Conservation (phyloP, 2,888 invertebrate genomes). For the Scaptodrosophila latifasciaeformis region DNA sequence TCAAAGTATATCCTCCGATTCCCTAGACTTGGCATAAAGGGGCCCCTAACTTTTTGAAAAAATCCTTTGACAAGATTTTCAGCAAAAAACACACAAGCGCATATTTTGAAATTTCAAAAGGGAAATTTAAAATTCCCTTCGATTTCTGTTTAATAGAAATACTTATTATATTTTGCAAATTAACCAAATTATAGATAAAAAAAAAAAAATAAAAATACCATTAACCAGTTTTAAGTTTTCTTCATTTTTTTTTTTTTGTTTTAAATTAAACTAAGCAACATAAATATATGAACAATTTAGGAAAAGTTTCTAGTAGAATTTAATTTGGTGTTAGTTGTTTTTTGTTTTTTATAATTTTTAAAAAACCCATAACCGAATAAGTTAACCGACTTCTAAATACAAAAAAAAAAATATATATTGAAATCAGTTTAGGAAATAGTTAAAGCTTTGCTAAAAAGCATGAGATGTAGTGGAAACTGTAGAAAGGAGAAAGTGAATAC, state of each 20-base stretch:
- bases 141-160: constrained; percentile 11
- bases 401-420: constrained; percentile 30
- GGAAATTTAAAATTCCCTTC: not conserved
- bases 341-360: not conserved
- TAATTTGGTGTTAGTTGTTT: constrained; percentile 29
- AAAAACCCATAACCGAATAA: constrained; percentile 32
- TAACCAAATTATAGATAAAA: constrained; percentile 47
- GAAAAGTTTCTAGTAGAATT: constrained; percentile 34
- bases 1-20: no score
- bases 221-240: constrained; percentile 38
- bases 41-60: not conserved
- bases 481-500: constrained; percentile 31
- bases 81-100: constrained; percentile 59
- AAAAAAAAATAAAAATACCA: constrained; percentile 31
- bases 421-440: constrained; percentile 28
- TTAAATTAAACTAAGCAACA: constrained; percentile 35
- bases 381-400: no score
- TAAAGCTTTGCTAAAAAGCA: constrained; percentile 35
- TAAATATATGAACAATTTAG: no score
- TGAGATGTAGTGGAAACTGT: constrained; percentile 30
- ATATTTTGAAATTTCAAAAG: constrained; percentile 20
- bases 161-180: constrained; percentile 55
- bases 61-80: constrained; percentile 50
- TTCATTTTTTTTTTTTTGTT: not conserved
- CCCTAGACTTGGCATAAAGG: no score